Conservation (phyloP, 2,113 vertebrate genomes). For the Setophaga petechia region DNA sequence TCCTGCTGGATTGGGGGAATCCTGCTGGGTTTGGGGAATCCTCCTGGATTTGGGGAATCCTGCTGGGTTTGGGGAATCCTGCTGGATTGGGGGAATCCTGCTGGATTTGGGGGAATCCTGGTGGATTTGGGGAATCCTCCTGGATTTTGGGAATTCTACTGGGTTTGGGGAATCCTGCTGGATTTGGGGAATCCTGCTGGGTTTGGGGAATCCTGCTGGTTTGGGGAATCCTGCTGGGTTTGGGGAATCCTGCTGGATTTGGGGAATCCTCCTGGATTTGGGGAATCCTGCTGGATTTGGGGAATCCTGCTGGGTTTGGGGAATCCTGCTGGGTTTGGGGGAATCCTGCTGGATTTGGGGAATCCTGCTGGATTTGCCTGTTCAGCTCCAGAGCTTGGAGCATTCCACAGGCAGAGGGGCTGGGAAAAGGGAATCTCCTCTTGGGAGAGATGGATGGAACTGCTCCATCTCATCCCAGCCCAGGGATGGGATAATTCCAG, state of each 20-base stretch:
- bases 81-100: neutral
- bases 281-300: neutral
- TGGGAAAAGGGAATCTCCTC: neutral
- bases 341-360: neutral
- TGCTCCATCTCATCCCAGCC: fast-evolving
- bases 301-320: too few species aligned
- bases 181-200: neutral
- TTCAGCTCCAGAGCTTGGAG: fast-evolving
- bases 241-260: too few species aligned
- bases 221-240: neutral
- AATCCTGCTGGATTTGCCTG: too few species aligned
- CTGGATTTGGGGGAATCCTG: too few species aligned
- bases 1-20: too few species aligned
- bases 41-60: neutral
- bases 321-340: neutral
- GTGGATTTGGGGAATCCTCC: too few species aligned
- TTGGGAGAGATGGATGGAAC: neutral
- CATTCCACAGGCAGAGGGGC: fast-evolving
- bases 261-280: too few species aligned
- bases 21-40: too few species aligned
- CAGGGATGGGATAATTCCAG: neutral
- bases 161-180: too few species aligned
- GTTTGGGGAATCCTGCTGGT: too few species aligned
- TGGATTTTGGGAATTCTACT: neutral
- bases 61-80: too few species aligned